Base-by-base conservation (phyloP, 2,113 vertebrate species). In the Ciconia maguari region DNA sequence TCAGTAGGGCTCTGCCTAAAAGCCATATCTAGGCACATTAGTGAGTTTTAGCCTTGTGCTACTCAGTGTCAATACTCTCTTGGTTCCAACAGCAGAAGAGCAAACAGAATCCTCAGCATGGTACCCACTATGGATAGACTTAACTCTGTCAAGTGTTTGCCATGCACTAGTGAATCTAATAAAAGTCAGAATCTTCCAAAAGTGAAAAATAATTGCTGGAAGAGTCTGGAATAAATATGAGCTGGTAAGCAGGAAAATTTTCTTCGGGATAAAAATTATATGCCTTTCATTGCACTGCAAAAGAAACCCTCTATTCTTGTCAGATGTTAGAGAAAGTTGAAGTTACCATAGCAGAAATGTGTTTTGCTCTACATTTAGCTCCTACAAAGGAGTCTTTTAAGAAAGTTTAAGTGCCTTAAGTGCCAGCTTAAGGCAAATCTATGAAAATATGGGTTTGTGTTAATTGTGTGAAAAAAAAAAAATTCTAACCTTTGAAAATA, bases 381-480 rank as follows among this genome's bases (percentile, higher is more conserved):
- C 48, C n/a, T 62, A 57, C 38, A 75, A 91, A 90, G 22, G 15
- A 93, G 3, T 66, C 64, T 94, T 76, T 79, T 62, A 75, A 89
- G 25, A 81, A 83, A 89, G 13, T 62, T 89, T 65, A n/a, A n/a
- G n/a, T n/a, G n/a, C n/a, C n/a, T n/a, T n/a, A n/a, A n/a, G 19
- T 94, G 77, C 76, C 81, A 94, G 81, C 41, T 87, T 70, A 95
- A 97, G 92, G 83, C 68, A 97, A 97, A 97, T 84, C 13, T 69
- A 51, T 91, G 58, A 94, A 97, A 96, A 95, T 84, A 89, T 5
- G 14, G 30, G 41, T 97, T 95, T 94, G 26, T 94, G 89, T 83
- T 98, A 97, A 95, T 94, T 97, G 78, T 93, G 77, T 85, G 76
- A 20, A 51, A 96, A 51, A 96, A 96, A 96, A 96, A 92, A 93